Conservation (phyloP, 1,140 invertebrate genomes). For the Palaemon carinicauda region DNA sequence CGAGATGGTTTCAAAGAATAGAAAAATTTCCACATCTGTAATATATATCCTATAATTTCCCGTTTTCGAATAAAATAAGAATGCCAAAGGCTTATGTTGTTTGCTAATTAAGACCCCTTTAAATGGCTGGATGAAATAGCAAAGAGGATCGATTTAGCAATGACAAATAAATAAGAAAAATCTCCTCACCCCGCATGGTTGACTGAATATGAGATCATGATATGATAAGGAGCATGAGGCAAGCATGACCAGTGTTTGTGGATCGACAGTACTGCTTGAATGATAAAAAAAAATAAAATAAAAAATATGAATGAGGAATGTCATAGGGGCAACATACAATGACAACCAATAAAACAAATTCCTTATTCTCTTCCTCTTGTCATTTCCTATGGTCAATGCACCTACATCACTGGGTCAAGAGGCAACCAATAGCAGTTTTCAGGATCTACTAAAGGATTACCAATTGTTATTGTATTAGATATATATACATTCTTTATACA, state of each 20-base stretch:
- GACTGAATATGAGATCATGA: constrained; percentile 40
- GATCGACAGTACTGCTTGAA: constrained; percentile 5
- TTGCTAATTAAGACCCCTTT: constrained; percentile 31
- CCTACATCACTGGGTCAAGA: constrained; percentile 2
- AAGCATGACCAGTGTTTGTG: constrained; percentile 26
- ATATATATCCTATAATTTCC: no score
- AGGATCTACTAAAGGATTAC: background rate
- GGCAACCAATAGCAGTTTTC: background rate
- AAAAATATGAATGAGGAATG: constrained; percentile 46
- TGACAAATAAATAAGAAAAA: background rate
- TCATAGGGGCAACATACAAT: constrained; percentile 12
- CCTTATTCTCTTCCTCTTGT: background rate
- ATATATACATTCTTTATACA: background rate
- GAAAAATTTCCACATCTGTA: no score
- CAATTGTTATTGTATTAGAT: background rate
- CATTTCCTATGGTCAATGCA: background rate
- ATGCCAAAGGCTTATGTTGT: background rate
- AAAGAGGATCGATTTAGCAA: background rate
- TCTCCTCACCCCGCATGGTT: no score
- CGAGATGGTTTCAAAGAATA: no score
- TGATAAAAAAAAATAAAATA: constrained; percentile 2
- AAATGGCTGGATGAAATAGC: constrained; percentile 34
- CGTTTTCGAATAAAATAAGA: background rate
- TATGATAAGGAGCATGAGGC: constrained; percentile 26
- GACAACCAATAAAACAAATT: background rate